Conservation (phyloP, 2,888 invertebrate genomes). For the Thysanoteuthis rhombus region DNA sequence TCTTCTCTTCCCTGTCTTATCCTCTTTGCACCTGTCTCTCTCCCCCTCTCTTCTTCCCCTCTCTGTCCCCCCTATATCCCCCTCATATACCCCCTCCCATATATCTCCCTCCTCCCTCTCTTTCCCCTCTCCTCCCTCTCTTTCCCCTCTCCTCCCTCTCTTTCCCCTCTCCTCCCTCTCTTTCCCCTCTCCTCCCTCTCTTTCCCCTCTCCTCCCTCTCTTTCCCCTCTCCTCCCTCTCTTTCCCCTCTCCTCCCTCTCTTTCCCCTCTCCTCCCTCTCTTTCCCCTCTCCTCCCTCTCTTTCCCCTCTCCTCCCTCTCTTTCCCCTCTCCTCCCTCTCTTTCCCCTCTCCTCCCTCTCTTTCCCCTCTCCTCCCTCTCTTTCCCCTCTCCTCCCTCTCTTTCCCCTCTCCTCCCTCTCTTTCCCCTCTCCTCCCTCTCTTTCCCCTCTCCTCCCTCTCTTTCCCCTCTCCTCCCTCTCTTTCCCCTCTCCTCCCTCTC, state of each 20-base stretch:
- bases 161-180: not conserved
- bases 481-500: not conserved
- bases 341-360: not conserved
- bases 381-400: not conserved
- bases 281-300: not conserved
- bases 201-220: not conserved
- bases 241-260: not conserved
- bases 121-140: not conserved
- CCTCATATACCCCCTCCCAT: too few relatives aligned
- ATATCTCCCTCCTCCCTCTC: not conserved
- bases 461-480: not conserved
- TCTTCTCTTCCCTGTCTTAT: too few relatives aligned
- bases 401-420: not conserved
- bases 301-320: not conserved
- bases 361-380: fast-evolving
- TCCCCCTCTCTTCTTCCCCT: too few relatives aligned
- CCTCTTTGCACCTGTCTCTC: too few relatives aligned
- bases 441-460: not conserved
- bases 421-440: not conserved
- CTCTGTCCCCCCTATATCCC: too few relatives aligned
- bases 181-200: not conserved
- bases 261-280: not conserved
- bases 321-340: too few relatives aligned
- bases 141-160: too few relatives aligned
- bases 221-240: not conserved